Base-by-base conservation (phyloP, 1,140 invertebrate genomes). In the Drosophila ercepeae region DNA sequence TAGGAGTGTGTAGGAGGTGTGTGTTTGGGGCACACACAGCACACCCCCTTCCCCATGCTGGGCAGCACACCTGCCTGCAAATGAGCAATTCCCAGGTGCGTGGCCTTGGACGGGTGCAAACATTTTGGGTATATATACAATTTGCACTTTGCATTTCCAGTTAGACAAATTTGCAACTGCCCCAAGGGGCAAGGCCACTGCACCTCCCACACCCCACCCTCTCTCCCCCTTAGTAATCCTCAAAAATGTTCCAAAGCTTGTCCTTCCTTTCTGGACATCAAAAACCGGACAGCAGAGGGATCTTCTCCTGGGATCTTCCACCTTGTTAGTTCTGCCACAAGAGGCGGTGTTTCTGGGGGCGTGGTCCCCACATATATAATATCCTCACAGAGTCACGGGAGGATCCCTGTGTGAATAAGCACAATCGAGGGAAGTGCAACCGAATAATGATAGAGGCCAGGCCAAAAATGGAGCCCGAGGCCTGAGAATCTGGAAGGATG, bases 401-500 rank as follows among this genome's bases (percentile, higher is more conserved):
- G 44, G 18, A 29, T 48, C 41, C 29, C 54, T 65, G 8, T 1
- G 52, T 46, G 58, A 64, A 45, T 54, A 67, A 73, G 49, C 71
- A 75, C 76, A 79, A 77, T 74, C 84, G 16, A 65, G 63, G 11
- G 61, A 89, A 89, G 68, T 89, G 84, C 84, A 89, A 89, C 84
- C 84, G 84, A 69, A 83, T 89, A 89, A 89, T 89, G 76, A 89
- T 89, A 89, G 79, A 71, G 70, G 78, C 74, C 78, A 83, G 41
- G 73, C 68, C 29, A 50, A 70, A 70, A 70, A 69, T 57, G 63
- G 63, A 42, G 60, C 59, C 73, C 49, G 55, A 57, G 78, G 78
- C 60, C 76, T 79, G 76, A 67, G 60, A 68, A 68, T 45, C 61
- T 68, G 27, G 27, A 34, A 46, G 46, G 0, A 9, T 3, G 2